Base-by-base conservation (phyloP, 1,140 invertebrate species). In the Cherax quadricarinatus region DNA sequence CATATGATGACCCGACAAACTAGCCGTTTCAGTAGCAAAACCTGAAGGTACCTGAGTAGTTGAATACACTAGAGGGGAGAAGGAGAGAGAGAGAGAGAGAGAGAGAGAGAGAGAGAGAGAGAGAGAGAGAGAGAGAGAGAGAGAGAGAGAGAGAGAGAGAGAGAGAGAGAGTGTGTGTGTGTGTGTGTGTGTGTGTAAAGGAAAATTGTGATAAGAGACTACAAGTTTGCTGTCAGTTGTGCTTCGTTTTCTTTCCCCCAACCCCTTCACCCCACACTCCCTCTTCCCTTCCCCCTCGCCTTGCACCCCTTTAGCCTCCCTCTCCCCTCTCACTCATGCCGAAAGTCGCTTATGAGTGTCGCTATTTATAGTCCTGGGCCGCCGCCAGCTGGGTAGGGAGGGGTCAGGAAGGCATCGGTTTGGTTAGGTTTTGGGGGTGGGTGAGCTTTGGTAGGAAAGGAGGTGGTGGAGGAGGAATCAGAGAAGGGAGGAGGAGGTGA, bases 121-220 rank as follows among this genome's bases (percentile, higher is more conserved):
- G 84, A 66, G 84, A 75, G 57, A 66, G 84, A 75, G 57, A 66
- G 84, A 41, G 66, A 75, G 84, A 66, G 84, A 73, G 66, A 75
- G 84, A 53, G 84, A 24, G n/a, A 73, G 84, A 53, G 66, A 49
- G 66, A 66, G 57, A 75, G 84, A 66, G 84, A 75, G 57, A 66
- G 84, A 75, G 57, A 66, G 66, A 41, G 66, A 75, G 84, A 66
- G 84, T 51, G 66, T n/a, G 84, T 24, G 84, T 12, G n/a, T 53
- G 84, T 24, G 66, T 48, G 16, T 48, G 24, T 48, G 24, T 18
- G 79, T 10, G 79, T 48, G 79, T 48, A 14, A 24, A 24, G 75
- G 48, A 79, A 48, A 18, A 79, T 21, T 21, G 82, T 66, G 62
- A 66, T 66, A 66, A 66, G 62, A 18, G 62, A 66, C 62, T 66